A percentile compares a stretch with the other conserved stretches of the same genome.
Conservation (phyloP, 2,113 vertebrate genomes). For the Corvus hawaiiensis region DNA sequence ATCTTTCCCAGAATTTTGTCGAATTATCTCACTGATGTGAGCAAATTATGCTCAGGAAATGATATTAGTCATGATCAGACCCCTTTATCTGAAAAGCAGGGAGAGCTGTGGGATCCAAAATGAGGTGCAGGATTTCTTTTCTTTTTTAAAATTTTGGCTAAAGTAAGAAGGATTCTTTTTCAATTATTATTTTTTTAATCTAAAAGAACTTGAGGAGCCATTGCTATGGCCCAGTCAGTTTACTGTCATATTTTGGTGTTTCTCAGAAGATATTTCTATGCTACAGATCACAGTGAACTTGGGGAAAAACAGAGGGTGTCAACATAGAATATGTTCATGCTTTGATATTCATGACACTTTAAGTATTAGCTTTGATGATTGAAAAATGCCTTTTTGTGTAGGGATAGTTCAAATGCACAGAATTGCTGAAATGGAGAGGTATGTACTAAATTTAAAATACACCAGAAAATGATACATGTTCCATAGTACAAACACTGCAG, state of each 20-base stretch:
- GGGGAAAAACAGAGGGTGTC: background rate
- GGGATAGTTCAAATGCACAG: background rate
- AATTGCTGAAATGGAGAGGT: background rate
- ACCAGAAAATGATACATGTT: background rate
- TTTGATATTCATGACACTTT: background rate
- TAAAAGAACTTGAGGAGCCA: background rate
- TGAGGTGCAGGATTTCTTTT: background rate
- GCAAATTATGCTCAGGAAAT: background rate
- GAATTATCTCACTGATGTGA: background rate
- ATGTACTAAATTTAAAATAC: background rate
- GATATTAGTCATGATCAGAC: background rate
- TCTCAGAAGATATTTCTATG: background rate
- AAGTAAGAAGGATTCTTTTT: background rate
- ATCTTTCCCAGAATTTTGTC: background rate
- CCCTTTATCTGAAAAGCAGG: background rate
- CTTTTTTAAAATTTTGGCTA: background rate
- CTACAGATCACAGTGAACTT: background rate
- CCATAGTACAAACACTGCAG: background rate
- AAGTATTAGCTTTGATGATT: background rate
- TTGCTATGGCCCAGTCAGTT: background rate
- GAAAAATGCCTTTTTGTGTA: background rate
- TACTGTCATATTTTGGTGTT: background rate
- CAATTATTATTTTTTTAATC: background rate
- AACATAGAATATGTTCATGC: background rate
- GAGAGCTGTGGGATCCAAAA: background rate